Conservation (phyloP, 1,140 invertebrate species). For the Lasaia peninsularis region DNA sequence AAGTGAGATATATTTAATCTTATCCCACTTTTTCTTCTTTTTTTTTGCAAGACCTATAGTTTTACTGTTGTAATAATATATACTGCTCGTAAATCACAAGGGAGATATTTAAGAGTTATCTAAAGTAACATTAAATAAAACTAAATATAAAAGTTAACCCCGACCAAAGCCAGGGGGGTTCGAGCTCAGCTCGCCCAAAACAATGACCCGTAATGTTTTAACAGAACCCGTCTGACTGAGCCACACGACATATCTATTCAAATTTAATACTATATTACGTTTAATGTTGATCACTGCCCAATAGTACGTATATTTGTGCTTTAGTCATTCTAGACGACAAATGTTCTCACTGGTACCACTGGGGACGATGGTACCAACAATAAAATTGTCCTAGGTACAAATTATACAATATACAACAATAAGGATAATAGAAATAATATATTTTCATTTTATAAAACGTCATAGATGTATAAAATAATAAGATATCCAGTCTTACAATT, state of each 20-base stretch:
- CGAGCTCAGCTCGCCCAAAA: conserved; percentile 53
- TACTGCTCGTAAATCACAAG: not conserved
- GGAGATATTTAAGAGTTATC: conserved; percentile 10
- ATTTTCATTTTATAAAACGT: no score
- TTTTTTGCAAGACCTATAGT: no score
- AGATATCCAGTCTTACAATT: no score
- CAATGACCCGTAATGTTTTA: conserved; percentile 69
- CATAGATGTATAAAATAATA: no score
- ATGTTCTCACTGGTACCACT: conserved; percentile 16
- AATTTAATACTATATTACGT: conserved; percentile 71
- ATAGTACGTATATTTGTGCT: conserved; percentile 76
- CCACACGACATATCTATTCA: conserved; percentile 61
- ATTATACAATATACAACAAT: no score
- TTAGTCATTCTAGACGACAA: conserved; percentile 70
- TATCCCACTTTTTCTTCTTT: no score
- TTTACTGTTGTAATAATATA: no score
- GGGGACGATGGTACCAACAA: not conserved
- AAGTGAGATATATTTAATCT: no score
- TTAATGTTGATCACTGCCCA: conserved; percentile 77
- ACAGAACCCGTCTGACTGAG: conserved; percentile 59
- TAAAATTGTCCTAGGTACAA: not conserved
- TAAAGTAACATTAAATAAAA: conserved; percentile 64
- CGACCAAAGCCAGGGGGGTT: conserved; percentile 38
- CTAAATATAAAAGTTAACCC: conserved; percentile 60
- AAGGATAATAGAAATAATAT: no score